Conservation (phyloP, 1,140 invertebrate species). For the Macrostomum lignano region DNA sequence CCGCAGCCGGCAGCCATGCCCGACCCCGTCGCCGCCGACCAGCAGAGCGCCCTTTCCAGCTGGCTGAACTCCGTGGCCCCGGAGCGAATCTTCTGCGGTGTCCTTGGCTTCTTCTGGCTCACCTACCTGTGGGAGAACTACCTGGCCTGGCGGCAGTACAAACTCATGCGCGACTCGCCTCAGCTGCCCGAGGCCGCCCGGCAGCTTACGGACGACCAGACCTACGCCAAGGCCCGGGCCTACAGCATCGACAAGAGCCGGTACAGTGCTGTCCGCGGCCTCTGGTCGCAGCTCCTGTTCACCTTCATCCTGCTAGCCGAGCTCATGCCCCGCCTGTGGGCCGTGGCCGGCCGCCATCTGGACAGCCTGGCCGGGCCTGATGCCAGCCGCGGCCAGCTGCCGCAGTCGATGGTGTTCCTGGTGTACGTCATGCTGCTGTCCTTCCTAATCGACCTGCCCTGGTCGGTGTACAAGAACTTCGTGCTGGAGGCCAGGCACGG, state of each 20-base stretch:
- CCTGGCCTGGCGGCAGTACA: neutral
- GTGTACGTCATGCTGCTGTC: slow-evolving; percentile 40
- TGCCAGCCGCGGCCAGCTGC: neutral
- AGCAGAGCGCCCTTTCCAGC: too few species aligned
- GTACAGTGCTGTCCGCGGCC: neutral
- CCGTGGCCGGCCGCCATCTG: neutral
- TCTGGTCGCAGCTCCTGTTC: neutral
- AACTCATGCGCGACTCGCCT: neutral
- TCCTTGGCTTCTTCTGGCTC: neutral
- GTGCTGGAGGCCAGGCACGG: slow-evolving; percentile 82
- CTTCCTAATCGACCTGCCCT: slow-evolving; percentile 47
- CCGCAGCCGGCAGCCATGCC: too few species aligned
- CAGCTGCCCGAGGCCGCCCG: neutral
- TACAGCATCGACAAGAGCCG: slow-evolving; percentile 2
- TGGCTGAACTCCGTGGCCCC: too few species aligned
- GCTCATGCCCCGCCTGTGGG: neutral
- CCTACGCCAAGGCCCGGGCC: neutral
- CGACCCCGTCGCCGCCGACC: too few species aligned
- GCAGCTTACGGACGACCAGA: neutral
- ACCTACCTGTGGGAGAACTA: slow-evolving; percentile 2
- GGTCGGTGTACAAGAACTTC: slow-evolving; percentile 63
- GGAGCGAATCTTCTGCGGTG: neutral
- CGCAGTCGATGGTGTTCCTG: slow-evolving; percentile 39
- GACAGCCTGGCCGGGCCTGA: neutral
- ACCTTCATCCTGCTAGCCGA: neutral